Conservation (phyloP, 2,888 invertebrate genomes). For the Dastarcus helophoroides region DNA sequence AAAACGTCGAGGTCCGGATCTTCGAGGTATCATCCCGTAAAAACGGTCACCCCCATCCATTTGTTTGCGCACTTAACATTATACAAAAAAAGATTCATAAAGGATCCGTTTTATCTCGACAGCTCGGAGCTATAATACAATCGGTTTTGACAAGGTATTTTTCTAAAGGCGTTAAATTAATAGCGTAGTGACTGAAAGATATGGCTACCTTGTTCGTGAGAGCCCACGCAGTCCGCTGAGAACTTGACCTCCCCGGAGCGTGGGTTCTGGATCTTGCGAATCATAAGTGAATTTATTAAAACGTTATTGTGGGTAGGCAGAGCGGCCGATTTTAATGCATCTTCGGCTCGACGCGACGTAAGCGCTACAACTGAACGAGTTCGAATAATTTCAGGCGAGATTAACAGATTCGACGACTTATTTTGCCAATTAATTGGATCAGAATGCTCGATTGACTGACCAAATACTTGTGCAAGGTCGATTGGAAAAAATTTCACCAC, state of each 20-base stretch:
- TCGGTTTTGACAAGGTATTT: constrained; percentile 23
- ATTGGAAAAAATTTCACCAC: too few relatives aligned
- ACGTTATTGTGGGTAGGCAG: too few relatives aligned
- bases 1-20: too few relatives aligned
- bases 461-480: too few relatives aligned
- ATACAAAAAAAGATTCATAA: constrained; percentile 10
- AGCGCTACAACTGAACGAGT: too few relatives aligned
- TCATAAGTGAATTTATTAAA: constrained; percentile 11
- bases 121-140: constrained; percentile 16
- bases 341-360: too few relatives aligned
- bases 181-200: constrained; percentile 30
- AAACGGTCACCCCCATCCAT: neutral
- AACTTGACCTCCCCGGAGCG: constrained; percentile 24
- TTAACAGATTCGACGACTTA: too few relatives aligned
- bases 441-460: too few relatives aligned
- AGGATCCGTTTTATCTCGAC: constrained; percentile 11
- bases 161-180: constrained; percentile 31
- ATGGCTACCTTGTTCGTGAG: constrained; percentile 33
- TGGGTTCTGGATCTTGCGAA: constrained; percentile 18
- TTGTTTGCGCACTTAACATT: neutral
- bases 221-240: constrained; percentile 26
- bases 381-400: too few relatives aligned
- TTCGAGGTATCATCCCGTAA: too few relatives aligned
- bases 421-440: too few relatives aligned
- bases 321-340: too few relatives aligned